Percentiles rank a stretch among this genome's conserved stretches.
Evolutionary conservation across 2,888 invertebrate species (phyloP).

Genomic region (Drosophila cyrtoloma): DNA sequence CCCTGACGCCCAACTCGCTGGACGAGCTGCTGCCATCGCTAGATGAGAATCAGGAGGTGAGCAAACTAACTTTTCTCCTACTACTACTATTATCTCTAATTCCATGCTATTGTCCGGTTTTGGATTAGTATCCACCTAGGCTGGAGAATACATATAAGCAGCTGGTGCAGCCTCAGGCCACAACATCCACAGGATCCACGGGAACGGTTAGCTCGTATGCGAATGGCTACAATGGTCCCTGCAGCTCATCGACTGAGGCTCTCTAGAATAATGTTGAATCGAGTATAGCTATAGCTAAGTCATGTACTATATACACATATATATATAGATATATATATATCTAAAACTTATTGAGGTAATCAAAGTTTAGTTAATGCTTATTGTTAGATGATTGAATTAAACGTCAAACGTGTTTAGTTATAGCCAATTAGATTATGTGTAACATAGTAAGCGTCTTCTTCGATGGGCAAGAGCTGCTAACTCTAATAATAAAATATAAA

Average conservation of each 20-base stretch:
- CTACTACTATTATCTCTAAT: neutral
- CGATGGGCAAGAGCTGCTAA: conserved; percentile 36
- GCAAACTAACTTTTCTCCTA: neutral
- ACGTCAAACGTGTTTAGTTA: conserved; percentile 75
- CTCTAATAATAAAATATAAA: conserved; percentile 10
- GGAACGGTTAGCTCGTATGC: conserved; percentile 19
- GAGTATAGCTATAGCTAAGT: conserved; percentile 28
- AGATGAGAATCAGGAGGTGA: conserved; percentile 92
- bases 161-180: conserved; percentile 65
- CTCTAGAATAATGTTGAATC: conserved; percentile 58
- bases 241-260: conserved; percentile 87
- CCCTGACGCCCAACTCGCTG: conserved; percentile 93
- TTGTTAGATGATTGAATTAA: conserved; percentile 60
- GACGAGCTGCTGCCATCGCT: conserved; percentile 93
- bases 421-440: conserved; percentile 76
- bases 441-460: conserved; percentile 68
- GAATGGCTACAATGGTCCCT: conserved; percentile 84
- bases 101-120: neutral
- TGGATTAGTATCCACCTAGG: conserved; percentile 70
- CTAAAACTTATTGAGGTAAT: conserved; percentile 23
- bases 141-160: conserved; percentile 68
- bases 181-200: conserved; percentile 22
- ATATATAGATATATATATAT: conserved; percentile 1
- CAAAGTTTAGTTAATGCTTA: conserved; percentile 49
- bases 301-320: conserved; percentile 18